Conservation (phyloP, 1,140 invertebrate genomes). For the Heliconius nattereri region DNA sequence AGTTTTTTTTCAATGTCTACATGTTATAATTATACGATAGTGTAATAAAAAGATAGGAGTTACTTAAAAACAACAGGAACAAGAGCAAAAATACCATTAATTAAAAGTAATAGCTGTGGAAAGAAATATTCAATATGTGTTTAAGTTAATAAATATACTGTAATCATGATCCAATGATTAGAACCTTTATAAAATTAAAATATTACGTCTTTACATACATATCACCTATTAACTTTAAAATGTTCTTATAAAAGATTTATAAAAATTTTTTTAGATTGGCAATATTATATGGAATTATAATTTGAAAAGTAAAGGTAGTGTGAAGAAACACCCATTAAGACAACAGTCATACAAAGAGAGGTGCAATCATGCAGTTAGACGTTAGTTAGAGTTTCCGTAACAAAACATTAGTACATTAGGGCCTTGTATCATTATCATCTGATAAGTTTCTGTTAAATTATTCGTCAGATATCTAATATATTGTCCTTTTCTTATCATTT, state of each 20-base stretch:
- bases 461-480: not conserved
- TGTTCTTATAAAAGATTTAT: too few species aligned
- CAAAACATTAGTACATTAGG: conserved; percentile 38
- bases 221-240: too few species aligned
- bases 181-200: not conserved
- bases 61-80: not conserved
- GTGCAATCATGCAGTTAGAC: conserved; percentile 42
- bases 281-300: not conserved
- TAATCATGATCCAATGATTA: too few species aligned
- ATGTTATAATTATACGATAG: too few species aligned
- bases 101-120: not conserved
- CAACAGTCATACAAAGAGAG: not conserved
- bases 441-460: not conserved
- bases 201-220: not conserved
- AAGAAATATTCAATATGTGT: not conserved
- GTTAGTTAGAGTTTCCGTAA: conserved; percentile 30
- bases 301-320: not conserved
- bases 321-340: conserved; percentile 1
- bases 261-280: not conserved
- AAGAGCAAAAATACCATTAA: not conserved
- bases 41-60: too few species aligned
- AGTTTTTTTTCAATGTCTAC: too few species aligned
- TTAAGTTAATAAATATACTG: too few species aligned
- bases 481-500: not conserved
- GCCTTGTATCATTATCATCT: not conserved